phyloP scores from a whole-genome alignment of 2,888 invertebrate species.

The Beris chalybata region DNA sequence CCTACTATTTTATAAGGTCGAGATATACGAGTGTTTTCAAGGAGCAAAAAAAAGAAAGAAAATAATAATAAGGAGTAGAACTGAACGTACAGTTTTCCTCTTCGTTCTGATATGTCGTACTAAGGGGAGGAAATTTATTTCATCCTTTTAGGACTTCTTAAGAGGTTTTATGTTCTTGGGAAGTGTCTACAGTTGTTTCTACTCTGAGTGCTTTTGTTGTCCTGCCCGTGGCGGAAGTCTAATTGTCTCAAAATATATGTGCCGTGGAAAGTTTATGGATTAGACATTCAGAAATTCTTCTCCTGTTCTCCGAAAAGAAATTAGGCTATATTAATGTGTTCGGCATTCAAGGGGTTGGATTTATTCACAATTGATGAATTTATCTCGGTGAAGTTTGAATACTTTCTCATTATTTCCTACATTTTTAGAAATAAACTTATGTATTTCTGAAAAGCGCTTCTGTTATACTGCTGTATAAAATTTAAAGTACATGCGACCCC shows the following conservation, averaged over 20 bases:
- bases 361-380: too few species aligned
- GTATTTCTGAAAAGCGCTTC: too few species aligned
- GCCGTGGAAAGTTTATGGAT: conserved; percentile 27
- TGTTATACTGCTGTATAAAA: too few species aligned
- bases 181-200: conserved; percentile 11
- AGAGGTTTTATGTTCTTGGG: conserved; percentile 20
- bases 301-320: background rate
- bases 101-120: background rate
- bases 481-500: too few species aligned
- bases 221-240: conserved; percentile 23
- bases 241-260: conserved; percentile 27
- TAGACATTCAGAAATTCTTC: conserved; percentile 29
- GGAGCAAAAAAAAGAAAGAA: background rate
- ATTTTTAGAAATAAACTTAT: too few species aligned
- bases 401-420: too few species aligned
- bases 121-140: conserved; percentile 18
- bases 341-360: too few species aligned
- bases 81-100: background rate
- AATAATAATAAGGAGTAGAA: background rate
- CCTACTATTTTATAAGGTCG: background rate
- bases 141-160: conserved; percentile 24
- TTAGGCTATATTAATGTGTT: too few species aligned
- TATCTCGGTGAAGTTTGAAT: too few species aligned
- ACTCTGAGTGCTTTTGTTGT: background rate
- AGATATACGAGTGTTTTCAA: background rate